Evolutionary conservation across 53 echinoderm and acorn worm species (phyloP).

Genomic region (Patiria pectinifera): DNA sequence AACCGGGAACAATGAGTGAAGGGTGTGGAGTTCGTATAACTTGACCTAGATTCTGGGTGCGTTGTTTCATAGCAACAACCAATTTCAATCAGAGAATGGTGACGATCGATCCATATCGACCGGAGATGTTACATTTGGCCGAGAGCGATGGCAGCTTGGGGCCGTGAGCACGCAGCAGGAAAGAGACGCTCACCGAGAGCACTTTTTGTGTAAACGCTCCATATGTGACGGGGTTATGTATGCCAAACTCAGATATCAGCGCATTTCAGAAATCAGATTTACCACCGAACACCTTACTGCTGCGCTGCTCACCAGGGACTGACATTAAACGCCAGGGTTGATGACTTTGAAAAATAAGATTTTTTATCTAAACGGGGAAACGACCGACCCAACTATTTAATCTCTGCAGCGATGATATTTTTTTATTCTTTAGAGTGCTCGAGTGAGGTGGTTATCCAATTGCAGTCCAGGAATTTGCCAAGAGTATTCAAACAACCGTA

Average conservation of each 20-base stretch:
- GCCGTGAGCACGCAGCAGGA: not conserved
- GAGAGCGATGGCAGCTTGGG: not conserved
- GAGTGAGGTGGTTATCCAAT: no score
- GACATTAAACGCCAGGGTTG: not conserved
- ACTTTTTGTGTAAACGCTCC: slow-evolving; percentile 38
- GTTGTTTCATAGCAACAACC: slow-evolving; percentile 24
- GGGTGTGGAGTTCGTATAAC: not conserved
- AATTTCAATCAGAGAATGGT: slow-evolving; percentile 8
- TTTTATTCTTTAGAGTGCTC: no score
- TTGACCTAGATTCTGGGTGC: slow-evolving; percentile 34
- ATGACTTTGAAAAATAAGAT: not conserved
- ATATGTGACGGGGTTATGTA: slow-evolving; percentile 18
- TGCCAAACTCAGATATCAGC: not conserved
- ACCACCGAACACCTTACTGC: not conserved
- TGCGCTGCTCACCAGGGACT: not conserved
- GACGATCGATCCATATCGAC: slow-evolving; percentile 34
- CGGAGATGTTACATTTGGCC: slow-evolving; percentile 16
- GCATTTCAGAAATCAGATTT: slow-evolving; percentile 14
- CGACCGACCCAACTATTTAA: no score
- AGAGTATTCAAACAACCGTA: no score
- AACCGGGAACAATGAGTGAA: slow-evolving; percentile 19
- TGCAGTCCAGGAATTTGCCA: no score
- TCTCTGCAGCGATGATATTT: no score
- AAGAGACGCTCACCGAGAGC: slow-evolving; percentile 8
- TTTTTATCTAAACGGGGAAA: not conserved